Percentiles rank a stretch among this genome's conserved stretches.
Conservation (phyloP, 2,797 vertebrate species). For the Sus cebifrons region DNA sequence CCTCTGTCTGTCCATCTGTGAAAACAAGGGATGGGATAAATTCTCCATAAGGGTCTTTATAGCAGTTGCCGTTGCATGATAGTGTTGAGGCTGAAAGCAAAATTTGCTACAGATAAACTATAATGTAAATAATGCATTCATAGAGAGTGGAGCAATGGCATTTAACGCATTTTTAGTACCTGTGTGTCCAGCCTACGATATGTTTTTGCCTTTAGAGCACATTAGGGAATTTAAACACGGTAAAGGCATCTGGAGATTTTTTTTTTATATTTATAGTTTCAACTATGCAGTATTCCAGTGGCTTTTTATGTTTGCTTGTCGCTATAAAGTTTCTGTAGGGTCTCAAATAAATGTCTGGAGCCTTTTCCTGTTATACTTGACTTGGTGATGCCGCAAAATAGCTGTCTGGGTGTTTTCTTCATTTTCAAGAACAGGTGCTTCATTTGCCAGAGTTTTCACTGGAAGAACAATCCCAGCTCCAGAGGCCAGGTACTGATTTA, state of each 20-base stretch:
- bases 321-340: neutral
- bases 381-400: conserved; percentile 62
- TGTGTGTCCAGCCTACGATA: neutral
- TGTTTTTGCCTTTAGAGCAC: conserved; percentile 39
- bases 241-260: conserved; percentile 29
- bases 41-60: neutral
- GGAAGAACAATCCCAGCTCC: conserved; percentile 61
- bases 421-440: conserved; percentile 62
- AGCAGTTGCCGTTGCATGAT: neutral
- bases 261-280: conserved; percentile 30
- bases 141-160: neutral
- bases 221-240: conserved; percentile 31
- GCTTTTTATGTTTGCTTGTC: conserved; percentile 37
- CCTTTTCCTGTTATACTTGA: conserved; percentile 63
- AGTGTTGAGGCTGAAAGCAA: conserved; percentile 30
- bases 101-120: neutral
- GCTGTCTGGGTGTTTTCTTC: conserved; percentile 60
- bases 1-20: conserved; percentile 41
- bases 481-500: conserved; percentile 31
- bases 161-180: conserved; percentile 18
- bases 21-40: conserved; percentile 20
- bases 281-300: neutral
- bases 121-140: conserved; percentile 40
- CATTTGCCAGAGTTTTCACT: conserved; percentile 45
- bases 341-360: conserved; percentile 21